Percentiles rank a stretch among this genome's conserved stretches.
Evolutionary conservation across 2,113 vertebrate genomes (phyloP).

Genomic region (Cygnus buccinator): DNA sequence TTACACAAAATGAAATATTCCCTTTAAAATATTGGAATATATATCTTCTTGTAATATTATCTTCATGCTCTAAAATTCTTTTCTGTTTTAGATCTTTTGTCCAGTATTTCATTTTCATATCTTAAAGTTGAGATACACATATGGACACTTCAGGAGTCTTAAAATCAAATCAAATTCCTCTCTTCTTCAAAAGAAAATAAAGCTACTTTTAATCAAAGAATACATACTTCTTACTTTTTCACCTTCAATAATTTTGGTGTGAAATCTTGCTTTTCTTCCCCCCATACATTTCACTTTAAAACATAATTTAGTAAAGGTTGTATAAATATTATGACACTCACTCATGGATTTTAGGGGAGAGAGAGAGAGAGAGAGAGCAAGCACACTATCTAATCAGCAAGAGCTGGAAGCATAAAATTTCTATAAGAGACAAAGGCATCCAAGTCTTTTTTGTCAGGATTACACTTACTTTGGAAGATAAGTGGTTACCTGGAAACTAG

Average conservation of each 20-base stretch:
- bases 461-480: neutral
- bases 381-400: neutral
- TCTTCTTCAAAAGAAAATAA: slow-evolving; percentile 61
- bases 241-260: neutral
- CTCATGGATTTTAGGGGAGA: neutral
- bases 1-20: neutral
- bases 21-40: neutral
- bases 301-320: slow-evolving; percentile 3
- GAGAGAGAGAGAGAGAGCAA: neutral
- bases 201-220: slow-evolving; percentile 26
- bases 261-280: neutral
- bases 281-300: neutral
- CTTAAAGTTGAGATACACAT: neutral
- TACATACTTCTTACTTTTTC: neutral
- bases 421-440: neutral
- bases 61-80: neutral
- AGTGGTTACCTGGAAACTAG: neutral
- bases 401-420: neutral
- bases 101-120: neutral
- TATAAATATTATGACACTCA: neutral
- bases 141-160: slow-evolving; percentile 21
- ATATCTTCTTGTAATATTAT: neutral
- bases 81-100: neutral
- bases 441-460: neutral
- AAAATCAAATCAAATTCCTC: neutral